A percentile compares a stretch with the other conserved stretches of the same genome.
Evolutionary conservation across 1,140 invertebrate genomes (phyloP).

Genomic region (Belonocnema kinseyi): DNA sequence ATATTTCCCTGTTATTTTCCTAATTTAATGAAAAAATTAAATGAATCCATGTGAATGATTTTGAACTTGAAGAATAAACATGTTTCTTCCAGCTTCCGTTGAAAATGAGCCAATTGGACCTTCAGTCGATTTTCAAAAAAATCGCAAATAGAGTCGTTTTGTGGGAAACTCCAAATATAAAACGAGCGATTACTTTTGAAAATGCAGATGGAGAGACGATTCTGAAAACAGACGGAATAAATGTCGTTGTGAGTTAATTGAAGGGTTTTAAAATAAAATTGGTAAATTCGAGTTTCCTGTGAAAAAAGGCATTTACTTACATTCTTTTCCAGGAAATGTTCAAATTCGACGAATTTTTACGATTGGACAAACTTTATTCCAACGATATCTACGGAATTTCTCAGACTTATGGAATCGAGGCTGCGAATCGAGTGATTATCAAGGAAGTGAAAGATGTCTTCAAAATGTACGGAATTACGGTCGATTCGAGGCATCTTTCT

Average conservation of each 20-base stretch:
- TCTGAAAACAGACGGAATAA: constrained; percentile 96
- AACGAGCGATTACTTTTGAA: constrained; percentile 86
- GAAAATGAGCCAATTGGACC: constrained; percentile 82
- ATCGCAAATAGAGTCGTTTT: constrained; percentile 86
- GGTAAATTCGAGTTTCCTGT: not conserved
- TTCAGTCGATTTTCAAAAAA: constrained; percentile 86
- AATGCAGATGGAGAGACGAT: constrained; percentile 78
- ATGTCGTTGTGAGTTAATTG: constrained; percentile 83
- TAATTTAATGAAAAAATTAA: too few relatives aligned
- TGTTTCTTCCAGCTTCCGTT: constrained; percentile 78
- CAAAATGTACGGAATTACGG: constrained; percentile 95
- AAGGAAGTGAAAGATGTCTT: constrained; percentile 95
- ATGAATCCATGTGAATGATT: too few relatives aligned
- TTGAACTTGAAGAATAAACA: not conserved
- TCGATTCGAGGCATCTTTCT: constrained; percentile 94
- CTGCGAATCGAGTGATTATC: constrained; percentile 92
- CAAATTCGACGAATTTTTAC: constrained; percentile 86
- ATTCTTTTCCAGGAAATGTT: constrained; percentile 86
- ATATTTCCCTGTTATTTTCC: too few relatives aligned
- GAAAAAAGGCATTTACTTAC: constrained; percentile 30
- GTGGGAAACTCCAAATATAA: constrained; percentile 88
- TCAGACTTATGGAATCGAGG: constrained; percentile 96
- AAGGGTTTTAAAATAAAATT: constrained; percentile 24
- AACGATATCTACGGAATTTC: constrained; percentile 97
- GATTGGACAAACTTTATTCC: constrained; percentile 91